These are phyloP conservation scores for Uloborus plumipes DNA, from an alignment of 2,888 invertebrate species.

Conservation along the genomic window DNA sequence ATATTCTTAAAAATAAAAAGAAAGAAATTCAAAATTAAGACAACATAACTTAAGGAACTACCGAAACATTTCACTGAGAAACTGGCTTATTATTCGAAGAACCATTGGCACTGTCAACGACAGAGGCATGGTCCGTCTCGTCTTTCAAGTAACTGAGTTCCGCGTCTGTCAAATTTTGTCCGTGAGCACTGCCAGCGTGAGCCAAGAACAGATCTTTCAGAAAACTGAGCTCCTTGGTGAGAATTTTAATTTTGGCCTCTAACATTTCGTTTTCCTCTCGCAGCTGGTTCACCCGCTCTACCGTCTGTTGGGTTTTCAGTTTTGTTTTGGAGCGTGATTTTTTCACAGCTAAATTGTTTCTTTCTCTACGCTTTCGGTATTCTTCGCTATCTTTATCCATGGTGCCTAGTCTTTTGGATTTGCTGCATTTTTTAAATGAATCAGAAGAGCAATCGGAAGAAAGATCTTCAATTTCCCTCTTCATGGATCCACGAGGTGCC, in stretches of 20 bases:
- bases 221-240: slow-evolving; percentile 85
- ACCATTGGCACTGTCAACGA: slow-evolving; percentile 37
- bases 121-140: slow-evolving; percentile 37
- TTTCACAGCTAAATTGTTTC: slow-evolving; percentile 88
- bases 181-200: slow-evolving; percentile 78
- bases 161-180: slow-evolving; percentile 69
- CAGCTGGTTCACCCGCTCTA: slow-evolving; percentile 81
- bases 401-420: slow-evolving; percentile 74
- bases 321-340: slow-evolving; percentile 80
- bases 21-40: background rate
- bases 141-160: slow-evolving; percentile 68
- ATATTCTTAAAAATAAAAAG: background rate
- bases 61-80: slow-evolving; percentile 15
- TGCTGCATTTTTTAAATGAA: slow-evolving; percentile 32
- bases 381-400: slow-evolving; percentile 75
- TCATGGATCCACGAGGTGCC: slow-evolving; percentile 51
- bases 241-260: slow-evolving; percentile 84
- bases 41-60: background rate
- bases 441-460: slow-evolving; percentile 59
- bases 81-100: slow-evolving; percentile 20
- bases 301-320: slow-evolving; percentile 82
- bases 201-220: slow-evolving; percentile 85
- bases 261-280: slow-evolving; percentile 84
- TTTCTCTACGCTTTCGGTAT: slow-evolving; percentile 81
- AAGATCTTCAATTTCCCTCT: slow-evolving; percentile 44